Evolutionary conservation across 2,113 vertebrate genomes (phyloP).

Genomic region (Gambusia holbrooki): DNA sequence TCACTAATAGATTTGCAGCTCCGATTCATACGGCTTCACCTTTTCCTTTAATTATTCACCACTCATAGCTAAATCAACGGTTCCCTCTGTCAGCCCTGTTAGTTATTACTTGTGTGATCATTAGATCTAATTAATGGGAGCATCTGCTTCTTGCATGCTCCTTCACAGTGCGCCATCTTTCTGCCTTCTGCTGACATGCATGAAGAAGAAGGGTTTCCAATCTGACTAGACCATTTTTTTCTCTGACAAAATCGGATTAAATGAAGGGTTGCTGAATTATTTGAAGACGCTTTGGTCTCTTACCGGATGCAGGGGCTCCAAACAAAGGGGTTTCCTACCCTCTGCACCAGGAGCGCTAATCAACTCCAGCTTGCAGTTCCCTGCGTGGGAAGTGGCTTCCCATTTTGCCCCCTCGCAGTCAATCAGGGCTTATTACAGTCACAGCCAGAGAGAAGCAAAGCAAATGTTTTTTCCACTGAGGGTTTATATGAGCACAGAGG

Average conservation of each 20-base stretch:
- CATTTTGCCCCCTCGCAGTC: slow-evolving; percentile 31
- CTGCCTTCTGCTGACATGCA: slow-evolving; percentile 11
- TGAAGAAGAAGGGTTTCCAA: neutral
- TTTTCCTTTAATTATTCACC: slow-evolving; percentile 53
- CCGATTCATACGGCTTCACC: slow-evolving; percentile 19
- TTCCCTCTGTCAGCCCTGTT: slow-evolving; percentile 48
- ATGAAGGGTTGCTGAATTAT: slow-evolving; percentile 8
- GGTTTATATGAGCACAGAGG: slow-evolving; percentile 25
- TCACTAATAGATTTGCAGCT: slow-evolving; percentile 33
- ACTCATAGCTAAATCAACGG: slow-evolving; percentile 48
- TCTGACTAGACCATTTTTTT: neutral
- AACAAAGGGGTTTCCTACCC: slow-evolving; percentile 56
- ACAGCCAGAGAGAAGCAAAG: slow-evolving; percentile 25
- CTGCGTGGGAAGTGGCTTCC: slow-evolving; percentile 54
- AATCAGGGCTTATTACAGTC: slow-evolving; percentile 48
- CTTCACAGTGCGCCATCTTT: slow-evolving; percentile 10
- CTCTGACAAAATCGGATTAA: slow-evolving; percentile 15
- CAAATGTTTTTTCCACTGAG: slow-evolving; percentile 21
- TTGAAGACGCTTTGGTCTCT: neutral
- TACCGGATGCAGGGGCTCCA: slow-evolving; percentile 12
- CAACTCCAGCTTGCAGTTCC: slow-evolving; percentile 66
- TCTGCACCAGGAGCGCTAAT: slow-evolving; percentile 62
- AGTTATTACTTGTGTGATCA: slow-evolving; percentile 63
- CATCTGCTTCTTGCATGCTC: slow-evolving; percentile 60
- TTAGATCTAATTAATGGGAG: slow-evolving; percentile 70